phyloP scores from a whole-genome alignment of 2,888 invertebrate species.

The Drosophila tripunctata region DNA sequence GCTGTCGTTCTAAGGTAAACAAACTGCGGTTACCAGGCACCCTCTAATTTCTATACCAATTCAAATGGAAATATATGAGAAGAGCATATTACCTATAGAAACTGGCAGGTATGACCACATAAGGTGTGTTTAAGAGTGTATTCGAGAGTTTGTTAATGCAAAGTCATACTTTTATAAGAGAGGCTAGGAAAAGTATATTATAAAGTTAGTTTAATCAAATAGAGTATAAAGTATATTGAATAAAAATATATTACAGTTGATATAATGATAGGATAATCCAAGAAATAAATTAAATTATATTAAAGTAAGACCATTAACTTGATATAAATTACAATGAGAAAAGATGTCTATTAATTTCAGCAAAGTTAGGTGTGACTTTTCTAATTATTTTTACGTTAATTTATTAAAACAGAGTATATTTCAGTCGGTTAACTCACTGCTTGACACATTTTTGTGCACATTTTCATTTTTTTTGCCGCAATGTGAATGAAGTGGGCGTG shows the following conservation, averaged over 20 bases:
- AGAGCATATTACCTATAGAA: neutral
- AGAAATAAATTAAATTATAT: too few species aligned
- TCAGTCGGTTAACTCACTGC: neutral
- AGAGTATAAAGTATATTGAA: too few species aligned
- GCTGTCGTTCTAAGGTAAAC: conserved; percentile 49
- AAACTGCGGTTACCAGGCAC: conserved; percentile 52
- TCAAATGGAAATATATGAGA: neutral
- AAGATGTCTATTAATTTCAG: neutral
- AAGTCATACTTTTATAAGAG: neutral
- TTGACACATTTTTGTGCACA: conserved; percentile 7
- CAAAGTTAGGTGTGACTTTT: too few species aligned
- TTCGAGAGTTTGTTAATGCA: neutral
- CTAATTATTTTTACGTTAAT: neutral
- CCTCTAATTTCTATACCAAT: conserved; percentile 18
- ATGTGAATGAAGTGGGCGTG: conserved; percentile 61
- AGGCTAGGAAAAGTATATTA: neutral
- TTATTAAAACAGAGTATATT: conserved; percentile 17
- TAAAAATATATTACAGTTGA: too few species aligned
- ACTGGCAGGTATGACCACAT: neutral
- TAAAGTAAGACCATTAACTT: too few species aligned
- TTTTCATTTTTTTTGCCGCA: conserved; percentile 64
- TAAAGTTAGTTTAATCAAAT: neutral
- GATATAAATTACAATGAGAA: neutral
- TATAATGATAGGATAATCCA: too few species aligned
- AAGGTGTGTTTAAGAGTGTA: neutral